Evolutionary conservation across 2,113 vertebrate species (phyloP).

Genomic region (Spilogale gracilis): DNA sequence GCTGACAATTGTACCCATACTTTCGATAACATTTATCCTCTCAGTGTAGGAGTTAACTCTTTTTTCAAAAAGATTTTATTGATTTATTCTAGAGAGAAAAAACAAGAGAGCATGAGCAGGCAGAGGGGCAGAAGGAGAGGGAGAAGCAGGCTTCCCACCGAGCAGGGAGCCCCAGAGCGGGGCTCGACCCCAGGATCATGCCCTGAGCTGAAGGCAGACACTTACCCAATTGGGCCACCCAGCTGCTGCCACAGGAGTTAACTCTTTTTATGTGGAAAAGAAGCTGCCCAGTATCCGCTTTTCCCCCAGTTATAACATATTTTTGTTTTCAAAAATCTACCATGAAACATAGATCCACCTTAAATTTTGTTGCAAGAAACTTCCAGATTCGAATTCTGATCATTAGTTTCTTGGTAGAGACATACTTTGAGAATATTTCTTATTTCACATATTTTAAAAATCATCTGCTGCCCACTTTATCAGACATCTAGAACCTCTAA

Average conservation of each 20-base stretch:
- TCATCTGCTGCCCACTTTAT: neutral
- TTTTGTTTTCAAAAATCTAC: slow-evolving; percentile 1
- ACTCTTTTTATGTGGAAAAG: neutral
- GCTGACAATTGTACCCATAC: neutral
- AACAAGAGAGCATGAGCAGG: neutral
- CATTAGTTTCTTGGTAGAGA: slow-evolving; percentile 10
- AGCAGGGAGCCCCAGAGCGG: neutral
- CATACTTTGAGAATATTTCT: slow-evolving; percentile 18
- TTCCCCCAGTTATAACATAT: neutral
- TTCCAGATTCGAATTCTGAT: neutral
- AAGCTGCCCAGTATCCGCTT: neutral
- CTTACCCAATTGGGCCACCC: neutral
- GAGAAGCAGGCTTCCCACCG: neutral
- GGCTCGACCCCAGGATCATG: neutral
- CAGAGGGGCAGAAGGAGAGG: neutral
- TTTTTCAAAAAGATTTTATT: neutral
- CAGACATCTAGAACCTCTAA: neutral
- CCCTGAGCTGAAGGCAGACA: neutral
- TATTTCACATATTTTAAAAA: slow-evolving; percentile 34
- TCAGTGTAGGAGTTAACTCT: neutral
- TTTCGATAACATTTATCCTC: neutral
- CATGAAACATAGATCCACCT: neutral
- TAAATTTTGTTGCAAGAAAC: neutral
- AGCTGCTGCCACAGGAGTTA: neutral
- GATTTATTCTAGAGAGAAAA: neutral